Percentiles rank a stretch among this genome's conserved stretches.
Conservation (phyloP, 2,113 vertebrate species). For the Albula goreensis region DNA sequence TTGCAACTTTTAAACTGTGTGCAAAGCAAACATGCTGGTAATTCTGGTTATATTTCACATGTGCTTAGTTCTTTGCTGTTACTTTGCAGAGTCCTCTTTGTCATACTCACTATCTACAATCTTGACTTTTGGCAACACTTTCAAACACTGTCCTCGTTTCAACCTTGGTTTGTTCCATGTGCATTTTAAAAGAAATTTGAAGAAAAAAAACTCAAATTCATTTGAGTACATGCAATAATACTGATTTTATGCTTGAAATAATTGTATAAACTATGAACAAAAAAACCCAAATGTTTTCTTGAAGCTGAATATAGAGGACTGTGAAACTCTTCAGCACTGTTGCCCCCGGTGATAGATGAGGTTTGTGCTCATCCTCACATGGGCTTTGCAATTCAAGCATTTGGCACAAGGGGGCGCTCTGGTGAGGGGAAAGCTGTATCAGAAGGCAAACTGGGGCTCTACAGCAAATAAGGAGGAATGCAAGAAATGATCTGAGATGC, state of each 20-base stretch:
- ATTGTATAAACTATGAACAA: not conserved
- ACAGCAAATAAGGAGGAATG: not conserved
- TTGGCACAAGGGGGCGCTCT: slow-evolving; percentile 8
- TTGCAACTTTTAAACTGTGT: slow-evolving; percentile 4
- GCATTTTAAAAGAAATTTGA: slow-evolving; percentile 19
- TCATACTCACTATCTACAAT: not conserved
- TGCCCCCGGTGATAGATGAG: not conserved
- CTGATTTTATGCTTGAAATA: not conserved
- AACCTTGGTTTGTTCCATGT: slow-evolving; percentile 30
- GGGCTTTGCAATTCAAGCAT: not conserved
- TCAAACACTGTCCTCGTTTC: not conserved
- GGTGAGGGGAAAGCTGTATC: not conserved
- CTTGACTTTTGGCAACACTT: not conserved
- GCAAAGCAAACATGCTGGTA: not conserved
- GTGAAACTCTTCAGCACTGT: not conserved
- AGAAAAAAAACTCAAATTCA: not conserved
- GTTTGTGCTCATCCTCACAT: not conserved
- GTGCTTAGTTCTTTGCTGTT: not conserved
- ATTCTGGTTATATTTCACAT: not conserved
- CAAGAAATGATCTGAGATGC: not conserved
- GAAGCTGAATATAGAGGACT: not conserved
- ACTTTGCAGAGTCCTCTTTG: not conserved
- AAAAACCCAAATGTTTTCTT: not conserved
- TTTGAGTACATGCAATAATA: slow-evolving; percentile 10
- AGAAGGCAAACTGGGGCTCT: not conserved